Evolutionary conservation across 2,113 vertebrate species (phyloP).

Genomic region (Aldabrachelys gigantea): DNA sequence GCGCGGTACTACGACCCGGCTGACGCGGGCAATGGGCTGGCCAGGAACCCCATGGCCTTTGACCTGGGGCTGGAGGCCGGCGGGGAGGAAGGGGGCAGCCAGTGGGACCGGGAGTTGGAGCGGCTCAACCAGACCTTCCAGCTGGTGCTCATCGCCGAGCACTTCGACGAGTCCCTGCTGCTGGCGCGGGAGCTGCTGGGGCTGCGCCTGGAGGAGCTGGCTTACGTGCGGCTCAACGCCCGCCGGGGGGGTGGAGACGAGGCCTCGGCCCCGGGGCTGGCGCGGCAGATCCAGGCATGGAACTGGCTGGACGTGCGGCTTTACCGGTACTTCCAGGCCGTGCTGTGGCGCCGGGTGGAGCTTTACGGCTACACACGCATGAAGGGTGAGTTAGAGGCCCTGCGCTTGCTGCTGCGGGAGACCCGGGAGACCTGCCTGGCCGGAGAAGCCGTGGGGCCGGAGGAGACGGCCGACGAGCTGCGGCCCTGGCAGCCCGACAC

Average conservation of each 20-base stretch:
- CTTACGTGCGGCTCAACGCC: constrained; percentile 51
- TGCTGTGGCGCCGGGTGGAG: constrained; percentile 52
- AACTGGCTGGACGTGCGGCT: constrained; percentile 53
- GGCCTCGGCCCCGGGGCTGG: neutral
- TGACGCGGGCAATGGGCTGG: constrained; percentile 7
- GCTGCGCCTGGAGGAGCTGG: constrained; percentile 48
- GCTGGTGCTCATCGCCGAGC: constrained; percentile 62
- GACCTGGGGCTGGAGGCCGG: constrained; percentile 50
- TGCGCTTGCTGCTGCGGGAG: constrained; percentile 8
- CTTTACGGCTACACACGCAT: constrained; percentile 44
- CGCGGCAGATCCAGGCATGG: constrained; percentile 32
- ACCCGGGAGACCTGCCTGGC: constrained; percentile 19
- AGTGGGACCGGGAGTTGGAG: constrained; percentile 27
- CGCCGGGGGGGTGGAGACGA: neutral
- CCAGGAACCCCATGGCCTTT: constrained; percentile 62
- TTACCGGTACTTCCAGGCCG: constrained; percentile 53
- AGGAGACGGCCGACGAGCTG: neutral
- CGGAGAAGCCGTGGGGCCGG: constrained; percentile 21
- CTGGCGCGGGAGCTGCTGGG: constrained; percentile 49
- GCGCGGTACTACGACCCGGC: constrained; percentile 36
- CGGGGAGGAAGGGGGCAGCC: neutral
- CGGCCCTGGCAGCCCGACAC: constrained; percentile 35
- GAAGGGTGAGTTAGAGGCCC: constrained; percentile 9
- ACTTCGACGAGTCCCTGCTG: constrained; percentile 68
- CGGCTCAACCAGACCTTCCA: constrained; percentile 55